Evolutionary conservation across 2,113 vertebrate genomes (phyloP).

Genomic region (cattle (Bos taurus)): ARS-UCD2.0 NC_037357.1:87689001-87689500

Average conservation of each 20-base stretch:
- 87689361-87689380: not conserved
- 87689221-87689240: not conserved
- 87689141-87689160: not conserved
- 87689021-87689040: not conserved
- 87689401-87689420: not conserved
- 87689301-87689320: not conserved
- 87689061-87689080: not conserved
- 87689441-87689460: not conserved
- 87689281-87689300: not conserved
- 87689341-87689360: not conserved
- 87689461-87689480: not conserved
- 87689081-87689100: not conserved
- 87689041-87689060: not conserved
- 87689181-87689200: not conserved
- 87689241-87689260: not conserved
- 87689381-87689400: not conserved
- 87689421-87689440: not conserved
- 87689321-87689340: not conserved
- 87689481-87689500: not conserved
- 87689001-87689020: not conserved
- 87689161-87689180: not conserved
- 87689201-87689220: not conserved
- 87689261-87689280: not conserved
- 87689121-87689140: not conserved
- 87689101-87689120: not conserved